Evolutionary conservation across 1,140 invertebrate species (phyloP).

Genomic region (Galendromus occidentalis): DNA sequence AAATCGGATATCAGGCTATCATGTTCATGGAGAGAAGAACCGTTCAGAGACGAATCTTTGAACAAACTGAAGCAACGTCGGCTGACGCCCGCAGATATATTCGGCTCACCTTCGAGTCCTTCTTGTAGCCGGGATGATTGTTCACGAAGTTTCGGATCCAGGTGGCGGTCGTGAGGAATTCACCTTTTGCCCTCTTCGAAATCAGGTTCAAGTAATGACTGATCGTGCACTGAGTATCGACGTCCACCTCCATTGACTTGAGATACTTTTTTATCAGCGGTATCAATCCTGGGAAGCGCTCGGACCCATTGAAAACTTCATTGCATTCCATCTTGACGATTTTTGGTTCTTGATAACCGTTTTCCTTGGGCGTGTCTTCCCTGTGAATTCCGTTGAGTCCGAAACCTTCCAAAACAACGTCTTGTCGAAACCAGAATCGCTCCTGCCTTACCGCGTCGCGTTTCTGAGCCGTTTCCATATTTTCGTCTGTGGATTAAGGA

Average conservation of each 20-base stretch:
- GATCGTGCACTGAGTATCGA: conserved; percentile 87
- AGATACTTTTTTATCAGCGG: conserved; percentile 82
- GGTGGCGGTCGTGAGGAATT: conserved; percentile 52
- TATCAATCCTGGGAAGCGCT: conserved; percentile 79
- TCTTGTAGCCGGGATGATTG: conserved; percentile 64
- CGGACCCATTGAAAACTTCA: conserved; percentile 95
- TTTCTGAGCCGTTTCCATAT: conserved; percentile 84
- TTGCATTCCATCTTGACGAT: conserved; percentile 58
- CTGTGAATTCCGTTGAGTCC: neutral
- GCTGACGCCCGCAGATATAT: conserved; percentile 33
- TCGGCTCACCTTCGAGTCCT: conserved; percentile 73
- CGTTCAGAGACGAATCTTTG: no score
- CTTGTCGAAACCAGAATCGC: conserved; percentile 77
- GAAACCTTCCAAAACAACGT: conserved; percentile 35
- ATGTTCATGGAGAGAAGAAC: no score
- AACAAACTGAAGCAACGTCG: no score
- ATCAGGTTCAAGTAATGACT: conserved; percentile 91
- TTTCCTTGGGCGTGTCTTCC: neutral
- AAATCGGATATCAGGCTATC: no score
- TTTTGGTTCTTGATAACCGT: conserved; percentile 11
- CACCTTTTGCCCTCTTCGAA: conserved; percentile 60
- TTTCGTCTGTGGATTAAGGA: conserved; percentile 64
- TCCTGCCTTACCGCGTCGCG: conserved; percentile 57
- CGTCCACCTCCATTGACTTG: conserved; percentile 78
- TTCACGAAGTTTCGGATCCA: conserved; percentile 82